These are phyloP conservation scores for Micrasema minimum DNA, from an alignment of 1,140 invertebrate species.

Conservation along the genomic window DNA sequence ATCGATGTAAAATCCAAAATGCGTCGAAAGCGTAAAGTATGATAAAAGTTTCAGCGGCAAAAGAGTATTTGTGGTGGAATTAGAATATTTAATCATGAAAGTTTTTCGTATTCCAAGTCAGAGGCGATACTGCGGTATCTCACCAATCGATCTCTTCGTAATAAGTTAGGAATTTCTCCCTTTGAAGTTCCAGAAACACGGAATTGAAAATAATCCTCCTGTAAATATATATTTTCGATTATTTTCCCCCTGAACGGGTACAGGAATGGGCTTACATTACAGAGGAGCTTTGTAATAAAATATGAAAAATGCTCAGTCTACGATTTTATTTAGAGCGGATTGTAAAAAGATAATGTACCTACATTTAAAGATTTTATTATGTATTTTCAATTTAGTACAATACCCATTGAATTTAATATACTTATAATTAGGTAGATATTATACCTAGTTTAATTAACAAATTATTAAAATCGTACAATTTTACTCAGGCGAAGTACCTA, in stretches of 20 bases:
- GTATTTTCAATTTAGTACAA: too few species aligned
- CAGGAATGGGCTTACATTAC: constrained; percentile 4
- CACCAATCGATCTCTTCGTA: constrained; percentile 31
- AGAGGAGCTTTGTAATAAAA: neutral
- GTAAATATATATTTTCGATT: constrained; percentile 36
- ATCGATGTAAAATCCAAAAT: too few species aligned
- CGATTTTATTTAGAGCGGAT: too few species aligned
- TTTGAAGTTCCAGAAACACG: constrained; percentile 30
- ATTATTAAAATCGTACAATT: too few species aligned
- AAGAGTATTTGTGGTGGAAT: neutral
- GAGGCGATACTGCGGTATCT: constrained; percentile 14
- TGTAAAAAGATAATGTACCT: too few species aligned
- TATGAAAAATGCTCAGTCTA: too few species aligned
- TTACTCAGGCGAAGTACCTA: too few species aligned
- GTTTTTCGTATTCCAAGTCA: constrained; percentile 8
- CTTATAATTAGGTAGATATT: too few species aligned
- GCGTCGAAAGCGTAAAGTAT: too few species aligned
- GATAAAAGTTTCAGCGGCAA: neutral
- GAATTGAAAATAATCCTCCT: constrained; percentile 35
- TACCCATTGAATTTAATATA: too few species aligned
- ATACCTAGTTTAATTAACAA: too few species aligned
- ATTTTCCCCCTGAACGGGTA: constrained; percentile 6
- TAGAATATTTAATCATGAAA: constrained; percentile 10
- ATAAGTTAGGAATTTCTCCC: constrained; percentile 18
- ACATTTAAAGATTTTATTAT: too few species aligned